Evolutionary conservation across 2,888 invertebrate species (phyloP), one percentile per base, ranked within the genome.

Genomic region (Andricus quercusramuli): DNA sequence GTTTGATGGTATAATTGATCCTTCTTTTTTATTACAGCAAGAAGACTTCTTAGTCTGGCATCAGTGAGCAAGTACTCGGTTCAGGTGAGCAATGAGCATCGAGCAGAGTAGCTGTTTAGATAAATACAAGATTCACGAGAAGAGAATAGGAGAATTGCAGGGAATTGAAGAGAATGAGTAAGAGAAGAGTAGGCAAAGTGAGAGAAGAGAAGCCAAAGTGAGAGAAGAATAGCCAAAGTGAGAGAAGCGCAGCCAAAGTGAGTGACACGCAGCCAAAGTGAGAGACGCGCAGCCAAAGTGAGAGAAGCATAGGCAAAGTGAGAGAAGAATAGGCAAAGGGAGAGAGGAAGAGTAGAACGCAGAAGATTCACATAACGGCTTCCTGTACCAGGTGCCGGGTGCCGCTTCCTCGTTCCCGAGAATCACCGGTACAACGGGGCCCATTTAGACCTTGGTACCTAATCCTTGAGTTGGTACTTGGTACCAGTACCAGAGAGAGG

Each of bases 351-450:
- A 70, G 47, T 25, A 70, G 25, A 51, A 51, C 77, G 82, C 83
- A 85, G 85, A 85, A 80, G 83, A 82, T 79, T 78, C 79, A 83
- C 80, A 84, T 88, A 88, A 88, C 87, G 88, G 88, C 87, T 86
- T 86, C 86, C 86, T 84, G 80, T 81, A 83, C 85, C 83, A 85
- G 83, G 85, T 86, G 85, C 85, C 83, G 85, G 83, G 85, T 86
- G 85, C 85, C 83, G 85, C 88, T 88, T 88, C 88, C 87, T 87
- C 86, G 86, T 88, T 88, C 87, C 82, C 85, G 85, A 85, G 86
- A 85, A 85, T 85, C 84, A 84, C 47, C 47, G 47, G 47, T 47
- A 1, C 47, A 82, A 84, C 83, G 82, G 79, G 81, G 82, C 78
- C 83, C 82, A 78, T 81, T 68, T 74, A 78, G 78, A 70, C 80